A percentile compares a stretch with the other conserved stretches of the same genome.
Evolutionary conservation across 2,888 invertebrate genomes (phyloP).

Genomic region (Plebejus melissa): DNA sequence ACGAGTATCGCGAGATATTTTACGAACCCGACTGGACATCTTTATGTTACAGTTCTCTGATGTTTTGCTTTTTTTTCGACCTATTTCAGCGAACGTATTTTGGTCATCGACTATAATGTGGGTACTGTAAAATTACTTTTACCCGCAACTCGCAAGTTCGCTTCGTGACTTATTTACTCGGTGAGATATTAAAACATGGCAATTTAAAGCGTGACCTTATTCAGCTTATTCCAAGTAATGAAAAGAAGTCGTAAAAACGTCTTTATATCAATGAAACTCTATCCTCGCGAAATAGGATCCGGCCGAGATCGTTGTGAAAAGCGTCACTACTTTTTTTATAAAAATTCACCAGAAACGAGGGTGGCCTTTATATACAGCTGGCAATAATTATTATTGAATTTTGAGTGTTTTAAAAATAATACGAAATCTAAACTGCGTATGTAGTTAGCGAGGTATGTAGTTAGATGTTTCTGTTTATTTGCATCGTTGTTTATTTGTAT

Average conservation of each 20-base stretch:
- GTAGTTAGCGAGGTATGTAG: not conserved
- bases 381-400: constrained; percentile 8
- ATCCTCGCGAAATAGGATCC: constrained; percentile 71
- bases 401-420: not conserved
- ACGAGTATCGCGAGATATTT: constrained; percentile 1
- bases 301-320: constrained; percentile 37
- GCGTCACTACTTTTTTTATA: constrained; percentile 25
- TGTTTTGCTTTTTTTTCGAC: not conserved
- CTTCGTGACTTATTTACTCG: not conserved
- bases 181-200: not conserved
- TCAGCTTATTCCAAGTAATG: constrained; percentile 43
- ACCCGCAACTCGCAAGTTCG: not conserved
- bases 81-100: not conserved
- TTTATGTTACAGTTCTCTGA: not conserved
- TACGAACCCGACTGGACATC: not conserved
- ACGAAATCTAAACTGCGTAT: not conserved
- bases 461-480: not conserved
- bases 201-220: constrained; percentile 31
- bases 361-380: constrained; percentile 26
- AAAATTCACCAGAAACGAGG: constrained; percentile 20
- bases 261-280: constrained; percentile 65
- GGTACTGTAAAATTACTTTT: not conserved
- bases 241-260: constrained; percentile 70
- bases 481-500: no score
- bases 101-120: not conserved